These are phyloP conservation scores for Steinernema hermaphroditum DNA, from an alignment of 2,888 invertebrate genomes.

Conservation along the genomic window DNA sequence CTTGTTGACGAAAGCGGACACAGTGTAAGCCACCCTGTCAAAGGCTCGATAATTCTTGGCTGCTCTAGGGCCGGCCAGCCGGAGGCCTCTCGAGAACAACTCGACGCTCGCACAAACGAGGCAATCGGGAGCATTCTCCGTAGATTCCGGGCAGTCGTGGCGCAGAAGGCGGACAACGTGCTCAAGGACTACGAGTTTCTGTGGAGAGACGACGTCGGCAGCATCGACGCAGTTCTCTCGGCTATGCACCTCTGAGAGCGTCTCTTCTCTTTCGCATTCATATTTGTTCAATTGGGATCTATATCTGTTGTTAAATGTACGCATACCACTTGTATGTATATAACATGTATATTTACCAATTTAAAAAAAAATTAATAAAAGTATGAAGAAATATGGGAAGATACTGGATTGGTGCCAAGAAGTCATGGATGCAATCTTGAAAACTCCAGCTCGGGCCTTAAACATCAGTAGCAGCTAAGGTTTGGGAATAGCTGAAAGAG, in stretches of 20 bases:
- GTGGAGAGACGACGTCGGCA: constrained; percentile 7
- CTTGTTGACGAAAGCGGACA: not conserved
- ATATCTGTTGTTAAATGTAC: too few relatives aligned
- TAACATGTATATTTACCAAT: too few relatives aligned
- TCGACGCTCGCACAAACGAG: not conserved
- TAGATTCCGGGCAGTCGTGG: not conserved
- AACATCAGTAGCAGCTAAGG: too few relatives aligned
- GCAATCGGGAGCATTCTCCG: not conserved
- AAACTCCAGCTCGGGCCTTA: too few relatives aligned
- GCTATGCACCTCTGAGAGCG: not conserved
- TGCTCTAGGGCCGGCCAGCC: not conserved
- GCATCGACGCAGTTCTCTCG: constrained; percentile 3
- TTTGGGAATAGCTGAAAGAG: too few relatives aligned
- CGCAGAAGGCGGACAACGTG: not conserved
- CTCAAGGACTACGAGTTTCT: not conserved
- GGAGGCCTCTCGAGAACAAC: not conserved
- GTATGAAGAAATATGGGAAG: too few relatives aligned
- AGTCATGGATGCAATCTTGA: too few relatives aligned
- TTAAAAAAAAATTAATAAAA: too few relatives aligned
- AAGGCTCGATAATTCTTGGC: not conserved
- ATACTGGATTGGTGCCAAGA: too few relatives aligned
- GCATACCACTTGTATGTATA: too few relatives aligned
- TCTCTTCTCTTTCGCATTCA: too few relatives aligned
- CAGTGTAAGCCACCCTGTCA: not conserved
- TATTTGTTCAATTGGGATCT: too few relatives aligned